Base-by-base conservation (phyloP, 2,888 invertebrate species). In the Priocnemis perturbator region DNA sequence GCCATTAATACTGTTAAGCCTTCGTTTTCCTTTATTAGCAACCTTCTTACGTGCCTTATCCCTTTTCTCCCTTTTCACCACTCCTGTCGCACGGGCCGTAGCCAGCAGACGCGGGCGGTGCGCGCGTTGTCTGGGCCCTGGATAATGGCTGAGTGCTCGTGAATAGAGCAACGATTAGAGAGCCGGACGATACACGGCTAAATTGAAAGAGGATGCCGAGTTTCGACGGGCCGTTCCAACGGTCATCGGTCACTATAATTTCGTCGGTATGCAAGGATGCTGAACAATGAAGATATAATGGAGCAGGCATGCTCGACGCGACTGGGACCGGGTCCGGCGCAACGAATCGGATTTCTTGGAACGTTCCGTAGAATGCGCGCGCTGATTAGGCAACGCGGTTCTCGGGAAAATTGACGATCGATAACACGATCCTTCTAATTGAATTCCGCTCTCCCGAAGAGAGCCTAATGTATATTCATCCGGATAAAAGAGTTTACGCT, bases 291-390 rank as follows among this genome's bases (percentile, higher is more conserved):
- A 69, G 68, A 66, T 69, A 75, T 77, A 78, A 81, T 76, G 71
- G 78, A 70, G 71, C 64, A 67, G 83, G 78, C 74, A 76, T 83
- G 79, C 71, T 74, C 75, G 68, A 37, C 60, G 74, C 71, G 69
- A 71, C 72, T 78, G 71, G 66, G 69, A 3, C 45, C 53, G 44
- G 55, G 48, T 55, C 62, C 66, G 47, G 44, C 50, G 66, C 61
- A 56, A 50, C 63, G 37, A 37, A 37, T 37, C 37, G 37, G 1
- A 11, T 2, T 37, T 37, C 37, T 37, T 37, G 11, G 37, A 37
- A 37, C 11, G 11, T 3, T 7, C 14, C 37, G 14, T 11, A 37
- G 37, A 11, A 37, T 37, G 14, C 26, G 26, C 26, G 26, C 3
- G 26, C 26, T 26, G 26, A 26, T 26, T 26, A 26, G 26, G 26